Base-by-base conservation (phyloP, 1,140 invertebrate species). In the Pogonognathellus flavescens region DNA sequence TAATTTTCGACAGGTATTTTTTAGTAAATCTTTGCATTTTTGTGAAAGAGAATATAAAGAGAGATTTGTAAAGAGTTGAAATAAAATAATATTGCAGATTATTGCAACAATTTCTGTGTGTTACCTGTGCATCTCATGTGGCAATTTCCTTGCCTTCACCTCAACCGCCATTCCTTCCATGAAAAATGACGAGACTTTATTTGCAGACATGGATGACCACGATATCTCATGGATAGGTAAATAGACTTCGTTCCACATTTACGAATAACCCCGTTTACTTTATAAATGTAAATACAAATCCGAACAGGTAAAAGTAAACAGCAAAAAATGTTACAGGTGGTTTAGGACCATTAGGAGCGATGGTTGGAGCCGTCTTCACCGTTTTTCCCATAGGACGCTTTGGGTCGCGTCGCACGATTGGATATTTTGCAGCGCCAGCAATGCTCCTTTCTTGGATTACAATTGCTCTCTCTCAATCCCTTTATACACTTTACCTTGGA, bases 161-260 rank as follows among this genome's bases (percentile, higher is more conserved):
- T 85, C 86, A 3, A 59, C 84, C 0, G 87, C 86, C 5, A 57
- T 87, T 41, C 85, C 86, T 7, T 88, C 85, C 16, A 88, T 88
- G 84, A 50, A 81, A 70, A 18, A 83, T 5, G 87, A 88, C n/a
- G 72, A 72, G 14, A 86, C 11, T 11, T 57, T n/a, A 57, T 87
- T 87, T 60, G 62, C 81, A 49, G 22, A 60, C 6, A 14, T 87
- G 11, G 82, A 81, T 60, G n/a, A 76, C 13, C 70, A 87, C 55
- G 50, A 87, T 16, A 82, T 80, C 50, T 88, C 87, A 1, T 88
- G 87, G 87, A 88, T 88, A 49, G 87, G 87, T 88, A 66, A 85
- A 41, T 41, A 13, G 7, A 20, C 7, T 1, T 11, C 25, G n/a
- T n/a, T n/a, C n/a, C n/a, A 55, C 4, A 25, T n/a, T 62, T 14